Conservation (phyloP, 2,113 vertebrate genomes). For the Crotalus helleri region DNA sequence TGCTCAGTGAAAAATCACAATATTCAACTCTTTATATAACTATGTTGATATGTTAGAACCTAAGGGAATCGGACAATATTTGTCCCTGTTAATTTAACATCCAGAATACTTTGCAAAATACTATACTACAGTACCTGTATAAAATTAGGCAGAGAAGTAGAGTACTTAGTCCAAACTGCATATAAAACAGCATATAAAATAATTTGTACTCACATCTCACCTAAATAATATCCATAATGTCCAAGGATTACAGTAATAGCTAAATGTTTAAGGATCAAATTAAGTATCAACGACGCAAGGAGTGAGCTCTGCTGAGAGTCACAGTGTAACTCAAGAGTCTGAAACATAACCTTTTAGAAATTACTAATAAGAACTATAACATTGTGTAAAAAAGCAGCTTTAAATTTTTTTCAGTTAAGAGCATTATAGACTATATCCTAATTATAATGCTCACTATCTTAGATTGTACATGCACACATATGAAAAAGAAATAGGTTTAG, state of each 20-base stretch:
- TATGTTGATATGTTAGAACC: not conserved
- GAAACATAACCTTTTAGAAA: slow-evolving; percentile 30
- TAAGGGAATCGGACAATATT: not conserved
- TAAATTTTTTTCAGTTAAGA: slow-evolving; percentile 24
- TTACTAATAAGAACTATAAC: slow-evolving; percentile 37
- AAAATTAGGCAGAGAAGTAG: not conserved
- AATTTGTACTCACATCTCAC: not conserved
- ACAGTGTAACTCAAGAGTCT: not conserved
- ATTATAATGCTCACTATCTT: slow-evolving; percentile 20
- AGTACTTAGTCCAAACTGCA: not conserved
- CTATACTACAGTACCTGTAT: not conserved
- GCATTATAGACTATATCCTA: slow-evolving; percentile 21
- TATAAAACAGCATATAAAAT: not conserved
- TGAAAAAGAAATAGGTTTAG: not conserved
- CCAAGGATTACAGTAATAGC: not conserved
- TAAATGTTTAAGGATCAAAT: not conserved
- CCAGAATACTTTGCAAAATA: not conserved
- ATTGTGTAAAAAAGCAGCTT: slow-evolving; percentile 23
- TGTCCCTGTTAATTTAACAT: not conserved
- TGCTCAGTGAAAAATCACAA: not conserved
- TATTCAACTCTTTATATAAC: not conserved
- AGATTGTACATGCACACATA: not conserved
- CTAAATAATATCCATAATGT: not conserved
- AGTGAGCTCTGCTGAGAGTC: not conserved
- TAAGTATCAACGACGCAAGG: not conserved